phyloP scores from a whole-genome alignment of 2,113 vertebrate genomes.

The human (Homo sapiens) region GRCh38 chr13:24292001-24292500 shows the following conservation, averaged over 20 bases:
- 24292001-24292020: too few relatives aligned
- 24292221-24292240: rapidly evolving
- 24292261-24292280: neutral
- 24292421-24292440: neutral
- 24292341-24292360: neutral
- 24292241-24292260: neutral
- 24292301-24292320: neutral
- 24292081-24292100: neutral
- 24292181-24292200: neutral
- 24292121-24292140: neutral
- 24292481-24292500: neutral
- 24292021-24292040: too few relatives aligned
- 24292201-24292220: neutral
- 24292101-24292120: neutral
- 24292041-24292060: too few relatives aligned
- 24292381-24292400: neutral
- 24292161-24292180: neutral
- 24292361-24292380: neutral
- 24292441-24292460: neutral
- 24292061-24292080: neutral
- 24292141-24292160: neutral
- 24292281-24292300: neutral
- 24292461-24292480: neutral
- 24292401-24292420: too few relatives aligned
- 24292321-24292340: too few relatives aligned